phyloP scores from a whole-genome alignment of 2,888 invertebrate species.

The Silvanus unidentatus region DNA sequence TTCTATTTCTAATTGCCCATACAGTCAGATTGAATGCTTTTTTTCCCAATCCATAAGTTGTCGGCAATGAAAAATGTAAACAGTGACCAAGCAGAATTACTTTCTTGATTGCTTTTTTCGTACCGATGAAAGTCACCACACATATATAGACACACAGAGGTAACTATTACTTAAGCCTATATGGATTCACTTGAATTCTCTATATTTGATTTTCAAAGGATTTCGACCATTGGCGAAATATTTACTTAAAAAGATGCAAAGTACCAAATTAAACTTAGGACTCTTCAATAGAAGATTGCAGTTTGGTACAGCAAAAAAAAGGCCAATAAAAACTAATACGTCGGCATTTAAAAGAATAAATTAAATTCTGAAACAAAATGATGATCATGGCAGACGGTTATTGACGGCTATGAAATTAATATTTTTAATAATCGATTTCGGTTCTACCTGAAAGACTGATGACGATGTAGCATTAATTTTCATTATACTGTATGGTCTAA shows the following conservation, averaged over 20 bases:
- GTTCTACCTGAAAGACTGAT: slow-evolving; percentile 27
- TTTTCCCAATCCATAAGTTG: background rate
- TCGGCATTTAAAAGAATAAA: slow-evolving; percentile 28
- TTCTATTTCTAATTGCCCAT: slow-evolving; percentile 1
- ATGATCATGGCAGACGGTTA: slow-evolving; percentile 30
- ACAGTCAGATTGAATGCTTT: background rate
- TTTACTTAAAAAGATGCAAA: too few species aligned
- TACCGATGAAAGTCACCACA: background rate
- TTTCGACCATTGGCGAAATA: too few species aligned
- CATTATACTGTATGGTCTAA: slow-evolving; percentile 12
- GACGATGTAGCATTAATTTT: slow-evolving; percentile 21
- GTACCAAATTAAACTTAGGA: too few species aligned
- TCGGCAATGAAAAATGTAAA: slow-evolving; percentile 2
- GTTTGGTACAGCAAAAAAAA: too few species aligned
- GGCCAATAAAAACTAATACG: slow-evolving; percentile 7
- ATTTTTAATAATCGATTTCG: slow-evolving; percentile 41
- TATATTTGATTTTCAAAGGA: too few species aligned
- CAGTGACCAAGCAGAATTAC: slow-evolving; percentile 3
- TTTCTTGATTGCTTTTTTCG: slow-evolving; percentile 3
- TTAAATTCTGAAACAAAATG: slow-evolving; percentile 31
- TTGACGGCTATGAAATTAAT: slow-evolving; percentile 40
- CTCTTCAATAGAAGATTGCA: too few species aligned
- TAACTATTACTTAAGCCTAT: too few species aligned
- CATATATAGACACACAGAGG: background rate
- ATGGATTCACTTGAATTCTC: too few species aligned